Conservation (phyloP, 2,797 vertebrate genomes). For the Mycteria americana region DNA sequence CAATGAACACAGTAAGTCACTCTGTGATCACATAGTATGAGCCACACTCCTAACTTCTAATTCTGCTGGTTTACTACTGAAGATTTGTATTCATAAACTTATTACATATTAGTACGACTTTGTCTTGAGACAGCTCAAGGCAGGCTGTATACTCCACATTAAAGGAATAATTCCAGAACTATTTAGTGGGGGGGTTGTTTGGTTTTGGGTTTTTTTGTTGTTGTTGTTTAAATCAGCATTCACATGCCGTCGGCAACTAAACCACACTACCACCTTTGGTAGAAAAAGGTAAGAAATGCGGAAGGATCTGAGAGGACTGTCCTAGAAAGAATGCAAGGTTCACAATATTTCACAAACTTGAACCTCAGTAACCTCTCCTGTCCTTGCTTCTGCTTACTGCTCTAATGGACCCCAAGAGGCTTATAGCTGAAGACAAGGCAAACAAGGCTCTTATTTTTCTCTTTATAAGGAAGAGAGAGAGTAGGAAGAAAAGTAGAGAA, state of each 20-base stretch:
- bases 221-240: not conserved
- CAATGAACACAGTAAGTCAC: not conserved
- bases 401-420: not conserved
- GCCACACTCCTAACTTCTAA: not conserved
- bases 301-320: not conserved
- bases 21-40: not conserved
- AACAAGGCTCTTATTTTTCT: not conserved
- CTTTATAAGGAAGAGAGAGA: not conserved
- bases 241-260: not conserved
- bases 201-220: not conserved
- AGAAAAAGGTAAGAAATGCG: not conserved
- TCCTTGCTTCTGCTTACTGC: not conserved
- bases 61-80: not conserved
- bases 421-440: not conserved
- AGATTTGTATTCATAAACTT: not conserved
- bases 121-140: not conserved
- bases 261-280: not conserved
- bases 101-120: not conserved
- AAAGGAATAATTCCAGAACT: not conserved
- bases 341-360: not conserved
- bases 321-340: not conserved
- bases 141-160: not conserved
- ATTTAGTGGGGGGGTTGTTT: not conserved
- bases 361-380: not conserved
- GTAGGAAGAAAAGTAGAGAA: not conserved